Base-by-base conservation (phyloP, 2,797 vertebrate genomes). In the Ctenochaetus hawaiiensis region DNA sequence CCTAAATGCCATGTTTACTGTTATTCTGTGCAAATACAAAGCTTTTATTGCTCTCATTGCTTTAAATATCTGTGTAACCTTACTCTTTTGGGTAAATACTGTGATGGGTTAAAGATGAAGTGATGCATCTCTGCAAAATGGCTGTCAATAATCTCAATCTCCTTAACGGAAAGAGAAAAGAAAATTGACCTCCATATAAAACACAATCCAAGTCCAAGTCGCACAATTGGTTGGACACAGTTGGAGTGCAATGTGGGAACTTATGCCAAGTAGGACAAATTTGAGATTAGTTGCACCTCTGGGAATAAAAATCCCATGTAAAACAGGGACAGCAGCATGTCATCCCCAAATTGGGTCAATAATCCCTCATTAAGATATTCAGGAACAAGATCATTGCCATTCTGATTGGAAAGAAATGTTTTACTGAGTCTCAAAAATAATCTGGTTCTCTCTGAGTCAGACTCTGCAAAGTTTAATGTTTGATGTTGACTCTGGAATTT, bases 251-350 rank as follows among this genome's bases (percentile, higher is more conserved):
- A 43, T 77, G 22, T 78, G 51, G 48, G 66, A 82, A 83, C 0
- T 73, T 49, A 2, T 14, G 54, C 77, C 79, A 86, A 87, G 48
- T 83, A 70, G 80, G 75, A 72, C 84, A 82, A 64, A 74, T 80
- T 45, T 75, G 78, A 79, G 85, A 88, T 83, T 78, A 84, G 47
- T n/a, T 64, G 57, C 66, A 75, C 87, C 53, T 85, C 64, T 58
- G 86, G 86, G 86, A 90, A 75, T 83, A 68, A 82, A 77, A 85
- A 58, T 82, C 78, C 72, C 16, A 30, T 37, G 63, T 72, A 53
- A 65, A 22, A 23, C 23, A 54, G 69, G 51, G 26, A 67, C 53
- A 17, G 13, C 37, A 72, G 71, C 41, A 45, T 77, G 77, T 72
- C 45, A 49, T 45, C 37, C 53, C 43, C 53, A 13, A 87, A 80